Evolutionary conservation across 92 coral and sea anemone genomes (phyloP).

Genomic region (Galaxea fascicularis): DNA sequence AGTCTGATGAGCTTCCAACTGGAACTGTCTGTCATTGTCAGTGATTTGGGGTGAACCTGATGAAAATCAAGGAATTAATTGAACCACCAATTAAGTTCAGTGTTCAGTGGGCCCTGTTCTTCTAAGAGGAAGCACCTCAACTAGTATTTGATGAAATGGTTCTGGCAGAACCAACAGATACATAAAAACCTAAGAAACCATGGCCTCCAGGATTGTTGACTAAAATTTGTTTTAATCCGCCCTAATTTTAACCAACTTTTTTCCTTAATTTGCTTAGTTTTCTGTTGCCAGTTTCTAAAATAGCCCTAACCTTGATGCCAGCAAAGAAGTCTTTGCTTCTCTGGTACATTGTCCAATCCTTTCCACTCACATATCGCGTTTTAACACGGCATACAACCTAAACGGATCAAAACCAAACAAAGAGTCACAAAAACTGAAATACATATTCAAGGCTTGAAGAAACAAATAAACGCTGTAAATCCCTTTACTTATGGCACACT

Average conservation of each 20-base stretch:
- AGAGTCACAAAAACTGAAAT: neutral
- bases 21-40: constrained; percentile 66
- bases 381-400: constrained; percentile 39
- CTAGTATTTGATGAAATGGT: too few relatives aligned
- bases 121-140: too few relatives aligned
- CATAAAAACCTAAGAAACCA: too few relatives aligned
- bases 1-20: constrained; percentile 77
- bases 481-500: neutral
- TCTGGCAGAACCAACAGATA: too few relatives aligned
- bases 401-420: neutral
- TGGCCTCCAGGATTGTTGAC: too few relatives aligned
- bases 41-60: constrained; percentile 73
- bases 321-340: constrained; percentile 71
- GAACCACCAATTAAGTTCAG: too few relatives aligned
- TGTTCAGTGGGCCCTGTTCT: too few relatives aligned
- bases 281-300: neutral
- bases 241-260: neutral
- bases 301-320: constrained; percentile 74
- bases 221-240: neutral
- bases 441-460: too few relatives aligned
- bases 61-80: neutral
- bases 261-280: neutral
- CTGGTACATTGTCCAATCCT: constrained; percentile 83
- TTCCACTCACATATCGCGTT: constrained; percentile 73
- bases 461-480: neutral